Base-by-base conservation (phyloP, 2,888 invertebrate species). In the Synanthedon myopaeformis region DNA sequence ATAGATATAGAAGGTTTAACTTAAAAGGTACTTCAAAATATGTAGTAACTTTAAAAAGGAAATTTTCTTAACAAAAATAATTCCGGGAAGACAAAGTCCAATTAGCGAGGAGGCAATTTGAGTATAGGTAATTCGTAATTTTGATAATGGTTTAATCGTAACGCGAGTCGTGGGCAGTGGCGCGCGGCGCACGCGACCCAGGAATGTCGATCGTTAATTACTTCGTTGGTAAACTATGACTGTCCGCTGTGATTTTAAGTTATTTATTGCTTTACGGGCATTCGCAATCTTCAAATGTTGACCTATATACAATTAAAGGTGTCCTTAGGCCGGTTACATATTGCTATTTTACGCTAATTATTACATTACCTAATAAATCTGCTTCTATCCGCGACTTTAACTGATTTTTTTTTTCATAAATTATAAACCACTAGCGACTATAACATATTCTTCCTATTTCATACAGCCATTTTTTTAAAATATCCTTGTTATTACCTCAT, bases 111-210 rank as follows among this genome's bases (percentile, higher is more conserved):
- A 60, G 61, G 64, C 63, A 65, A 57, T 17, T 54, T 45, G 41
- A 56, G 58, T 55, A 57, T 57, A n/a, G n/a, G 23, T 23, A 59
- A 58, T 60, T 57, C 54, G 42, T 56, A 61, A 59, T 19, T 61
- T 59, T 58, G 58, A 56, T 56, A 63, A 60, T 55, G 55, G 52
- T 58, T 59, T 59, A 65, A 62, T 63, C 63, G 58, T 56, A 19
- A 19, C 3, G 51, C 52, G 51, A 54, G 54, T 58, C 57, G 55
- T 54, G 61, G 53, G 60, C 62, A 35, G 54, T 56, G 58, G 55
- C 42, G 61, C 61, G 59, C 50, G 52, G 45, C 57, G 60, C 68
- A 67, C 66, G 67, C 67, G 54, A 61, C 57, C 55, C 45, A 55
- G 57, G 62, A 61, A 62, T 63, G 61, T 57, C 61, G 58, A 58